These are phyloP conservation scores for Notodromas monacha DNA, from an alignment of 2,888 invertebrate genomes.

Conservation along the genomic window DNA sequence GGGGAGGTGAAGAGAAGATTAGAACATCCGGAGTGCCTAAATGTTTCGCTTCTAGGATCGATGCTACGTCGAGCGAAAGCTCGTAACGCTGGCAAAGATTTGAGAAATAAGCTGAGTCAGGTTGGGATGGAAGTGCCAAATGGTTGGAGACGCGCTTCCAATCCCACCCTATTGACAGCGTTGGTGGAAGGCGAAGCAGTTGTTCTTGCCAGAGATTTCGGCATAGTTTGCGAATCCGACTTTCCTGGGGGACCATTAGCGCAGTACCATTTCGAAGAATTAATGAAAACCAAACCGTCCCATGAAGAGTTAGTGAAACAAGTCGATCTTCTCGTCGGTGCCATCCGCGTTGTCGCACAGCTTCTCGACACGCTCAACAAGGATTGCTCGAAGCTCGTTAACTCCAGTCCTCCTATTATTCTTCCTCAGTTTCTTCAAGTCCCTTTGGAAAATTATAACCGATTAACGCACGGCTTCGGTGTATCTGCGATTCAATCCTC, in stretches of 20 bases:
- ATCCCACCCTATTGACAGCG: not conserved
- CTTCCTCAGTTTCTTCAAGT: constrained; percentile 15
- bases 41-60: constrained; percentile 22
- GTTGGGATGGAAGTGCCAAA: not conserved
- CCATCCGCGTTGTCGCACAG: not conserved
- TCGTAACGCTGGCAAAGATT: not conserved
- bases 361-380: not conserved
- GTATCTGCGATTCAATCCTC: constrained; percentile 19
- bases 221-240: not conserved
- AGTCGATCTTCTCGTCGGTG: not conserved
- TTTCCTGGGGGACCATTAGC: not conserved
- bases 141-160: not conserved
- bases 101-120: not conserved
- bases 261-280: not conserved
- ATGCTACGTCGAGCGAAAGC: constrained; percentile 16
- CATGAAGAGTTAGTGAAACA: not conserved
- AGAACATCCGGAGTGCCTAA: constrained; percentile 22
- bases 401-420: not conserved
- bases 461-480: constrained; percentile 22
- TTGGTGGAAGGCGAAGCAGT: constrained; percentile 1
- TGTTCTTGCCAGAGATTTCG: constrained; percentile 1
- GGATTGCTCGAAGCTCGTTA: not conserved
- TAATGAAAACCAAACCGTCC: not conserved
- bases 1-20: constrained; percentile 21
- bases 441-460: constrained; percentile 19